These are phyloP conservation scores for Danio aesculapii DNA, from an alignment of 2,797 vertebrate species.

Conservation along the genomic window DNA sequence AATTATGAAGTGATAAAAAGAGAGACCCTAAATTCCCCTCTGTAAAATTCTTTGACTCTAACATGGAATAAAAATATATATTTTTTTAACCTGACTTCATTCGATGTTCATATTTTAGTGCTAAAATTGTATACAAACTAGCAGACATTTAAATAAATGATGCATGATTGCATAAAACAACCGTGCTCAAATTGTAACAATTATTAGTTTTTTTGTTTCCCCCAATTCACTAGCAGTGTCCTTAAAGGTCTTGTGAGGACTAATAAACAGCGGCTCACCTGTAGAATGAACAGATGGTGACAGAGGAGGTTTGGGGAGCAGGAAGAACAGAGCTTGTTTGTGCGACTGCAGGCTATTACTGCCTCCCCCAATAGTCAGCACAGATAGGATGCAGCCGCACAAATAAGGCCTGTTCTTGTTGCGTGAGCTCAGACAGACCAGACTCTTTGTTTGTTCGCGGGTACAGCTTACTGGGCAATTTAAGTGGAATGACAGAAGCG, in stretches of 20 bases:
- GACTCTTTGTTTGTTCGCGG: slow-evolving; percentile 74
- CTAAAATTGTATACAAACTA: too few species aligned
- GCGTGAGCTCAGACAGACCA: slow-evolving; percentile 63
- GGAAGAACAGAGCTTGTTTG: slow-evolving; percentile 36
- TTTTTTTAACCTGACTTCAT: too few species aligned
- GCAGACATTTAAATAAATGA: too few species aligned
- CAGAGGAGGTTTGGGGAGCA: slow-evolving; percentile 50
- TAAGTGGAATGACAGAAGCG: slow-evolving; percentile 76
- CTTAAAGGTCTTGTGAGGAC: slow-evolving; percentile 45
- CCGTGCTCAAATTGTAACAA: too few species aligned
- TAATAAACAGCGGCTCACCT: slow-evolving; percentile 51
- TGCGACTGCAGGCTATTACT: slow-evolving; percentile 46
- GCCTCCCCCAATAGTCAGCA: slow-evolving; percentile 54
- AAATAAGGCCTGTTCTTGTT: slow-evolving; percentile 65
- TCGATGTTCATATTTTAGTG: too few species aligned
- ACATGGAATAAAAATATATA: too few species aligned
- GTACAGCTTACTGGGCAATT: slow-evolving; percentile 72
- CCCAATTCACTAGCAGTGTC: not conserved
- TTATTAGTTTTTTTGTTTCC: too few species aligned
- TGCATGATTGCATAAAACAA: too few species aligned
- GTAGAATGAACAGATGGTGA: slow-evolving; percentile 64
- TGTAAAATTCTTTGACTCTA: too few species aligned
- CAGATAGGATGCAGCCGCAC: slow-evolving; percentile 66
- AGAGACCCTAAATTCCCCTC: too few species aligned
- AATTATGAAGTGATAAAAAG: too few species aligned